Evolutionary conservation across 2,797 vertebrate species (phyloP), one percentile per base, ranked within the genome.

Genomic region (Meriones psammophilus): DNA sequence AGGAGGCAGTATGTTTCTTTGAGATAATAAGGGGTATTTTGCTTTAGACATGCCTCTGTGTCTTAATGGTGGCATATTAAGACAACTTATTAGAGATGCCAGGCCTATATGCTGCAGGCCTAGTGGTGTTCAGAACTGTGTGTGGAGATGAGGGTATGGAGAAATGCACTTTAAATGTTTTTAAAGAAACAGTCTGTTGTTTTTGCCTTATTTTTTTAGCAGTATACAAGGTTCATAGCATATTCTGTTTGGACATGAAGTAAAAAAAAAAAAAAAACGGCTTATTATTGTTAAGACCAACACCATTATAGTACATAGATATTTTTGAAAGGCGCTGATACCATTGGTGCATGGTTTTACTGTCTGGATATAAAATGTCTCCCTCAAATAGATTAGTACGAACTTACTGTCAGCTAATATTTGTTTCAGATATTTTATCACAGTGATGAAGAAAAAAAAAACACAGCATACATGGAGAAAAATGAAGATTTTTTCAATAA

Each of bases 221-320:
- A 42, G n/a, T 64, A 54, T 56, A 74, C 62, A 62, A 89, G 84
- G 33, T n/a, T 33, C 15, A 66, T 60, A 33, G 33, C 15, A 91
- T 73, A 8, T 91, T 93, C 77, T 91, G 10, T 68, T 80, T 79
- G 64, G 42, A 60, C 17, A 30, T 62, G 85, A 88, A 24, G 80
- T 74, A 62, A 18, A 33, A 42, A 42, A 42, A 42, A 42, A 42
- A 80, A 68, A 76, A 42, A 42, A 80, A 68, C 71, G n/a, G 33
- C 68, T 92, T 86, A 36, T 92, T 68, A 46, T 64, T 91, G 1
- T 46, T 62, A 94, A 88, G 26, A 58, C 30, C 50, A 92, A 33
- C 46, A 54, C 18, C 1, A 36, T 30, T 36, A 42, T 58, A 80
- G 69, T 68, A 69, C 62, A 83, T 42, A 81, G 46, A 71, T 84